phyloP scores from a whole-genome alignment of 2,888 invertebrate species.

The Empis livida region DNA sequence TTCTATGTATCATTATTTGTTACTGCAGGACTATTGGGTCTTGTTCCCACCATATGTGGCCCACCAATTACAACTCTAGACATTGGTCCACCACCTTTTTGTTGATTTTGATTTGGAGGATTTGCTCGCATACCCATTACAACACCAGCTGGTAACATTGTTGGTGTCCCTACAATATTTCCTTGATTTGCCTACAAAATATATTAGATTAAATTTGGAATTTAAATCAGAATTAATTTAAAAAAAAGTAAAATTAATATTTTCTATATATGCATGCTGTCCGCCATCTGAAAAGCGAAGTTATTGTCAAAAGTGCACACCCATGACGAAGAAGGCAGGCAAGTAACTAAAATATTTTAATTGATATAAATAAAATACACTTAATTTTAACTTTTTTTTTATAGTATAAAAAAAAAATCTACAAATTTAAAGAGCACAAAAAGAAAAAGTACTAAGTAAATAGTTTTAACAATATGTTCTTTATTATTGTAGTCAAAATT shows the following conservation, averaged over 20 bases:
- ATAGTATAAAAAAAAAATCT: no score
- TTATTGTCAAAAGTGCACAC: conserved; percentile 10
- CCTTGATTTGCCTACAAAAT: conserved; percentile 40
- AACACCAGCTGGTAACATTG: conserved; percentile 60
- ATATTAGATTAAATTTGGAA: not conserved
- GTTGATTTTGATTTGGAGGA: conserved; percentile 51
- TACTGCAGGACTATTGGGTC: conserved; percentile 64
- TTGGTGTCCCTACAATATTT: conserved; percentile 45
- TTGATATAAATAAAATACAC: no score
- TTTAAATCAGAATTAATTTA: not conserved
- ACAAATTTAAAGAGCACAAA: no score
- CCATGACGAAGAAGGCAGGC: not conserved
- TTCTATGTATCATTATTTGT: conserved; percentile 1
- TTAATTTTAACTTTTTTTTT: no score
- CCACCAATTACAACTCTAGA: conserved; percentile 73
- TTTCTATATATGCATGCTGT: not conserved
- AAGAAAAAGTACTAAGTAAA: no score
- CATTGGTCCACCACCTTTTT: conserved; percentile 61
- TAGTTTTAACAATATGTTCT: no score
- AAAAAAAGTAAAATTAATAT: not conserved
- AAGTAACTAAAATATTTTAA: not conserved
- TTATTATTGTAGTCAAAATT: no score
- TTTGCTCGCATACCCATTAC: conserved; percentile 74
- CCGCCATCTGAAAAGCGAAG: not conserved
- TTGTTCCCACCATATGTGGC: conserved; percentile 67